Evolutionary conservation across 2,113 vertebrate genomes (phyloP).

Genomic region (Lipophrys pholis): DNA sequence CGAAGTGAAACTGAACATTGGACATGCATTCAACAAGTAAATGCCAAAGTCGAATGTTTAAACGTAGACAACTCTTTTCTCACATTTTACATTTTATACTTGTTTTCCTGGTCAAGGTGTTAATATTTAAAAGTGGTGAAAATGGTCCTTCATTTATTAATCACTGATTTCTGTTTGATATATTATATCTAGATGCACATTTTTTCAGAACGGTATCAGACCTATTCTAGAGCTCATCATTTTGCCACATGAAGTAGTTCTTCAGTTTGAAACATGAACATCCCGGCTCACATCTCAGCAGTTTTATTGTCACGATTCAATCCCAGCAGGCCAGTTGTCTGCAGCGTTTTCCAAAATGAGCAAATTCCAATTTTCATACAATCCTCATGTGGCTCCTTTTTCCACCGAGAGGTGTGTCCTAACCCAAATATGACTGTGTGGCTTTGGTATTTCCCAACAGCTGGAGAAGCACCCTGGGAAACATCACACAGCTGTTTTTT

Average conservation of each 20-base stretch:
- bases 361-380: conserved; percentile 26
- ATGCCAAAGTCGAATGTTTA: background rate
- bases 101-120: background rate
- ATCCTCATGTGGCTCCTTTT: conserved; percentile 7
- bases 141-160: background rate
- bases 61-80: background rate
- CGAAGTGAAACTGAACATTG: background rate
- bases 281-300: background rate
- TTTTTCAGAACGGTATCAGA: background rate
- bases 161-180: background rate
- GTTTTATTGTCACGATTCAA: too few relatives aligned
- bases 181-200: background rate
- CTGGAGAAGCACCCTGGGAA: conserved; percentile 74
- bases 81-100: background rate
- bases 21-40: background rate
- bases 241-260: background rate
- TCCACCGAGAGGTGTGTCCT: conserved; percentile 38
- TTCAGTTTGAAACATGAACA: background rate
- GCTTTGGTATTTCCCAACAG: conserved; percentile 78
- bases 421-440: conserved; percentile 53
- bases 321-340: background rate
- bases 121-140: background rate
- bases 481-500: conserved; percentile 54
- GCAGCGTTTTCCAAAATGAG: conserved; percentile 26
- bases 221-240: background rate